Base-by-base conservation (phyloP, 1,140 invertebrate species). In the Tribolium castaneum region DNA sequence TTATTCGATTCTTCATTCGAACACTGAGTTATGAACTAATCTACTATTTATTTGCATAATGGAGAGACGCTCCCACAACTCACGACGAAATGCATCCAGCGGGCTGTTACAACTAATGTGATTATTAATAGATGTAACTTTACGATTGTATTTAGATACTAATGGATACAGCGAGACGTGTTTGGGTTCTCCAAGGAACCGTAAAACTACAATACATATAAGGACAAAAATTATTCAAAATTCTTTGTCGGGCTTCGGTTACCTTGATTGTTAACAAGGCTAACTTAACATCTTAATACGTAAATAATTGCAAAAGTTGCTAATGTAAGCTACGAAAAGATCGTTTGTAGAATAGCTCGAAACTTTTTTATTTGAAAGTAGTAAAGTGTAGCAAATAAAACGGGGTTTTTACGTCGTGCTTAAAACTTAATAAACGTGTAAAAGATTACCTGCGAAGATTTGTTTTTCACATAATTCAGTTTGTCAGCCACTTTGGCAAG, bases 1-100 rank as follows among this genome's bases (percentile, higher is more conserved):
- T 59, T 59, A 59, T 59, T 59, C 54, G 54, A 59, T 59, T 59
- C 54, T 59, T 59, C 54, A 59, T 59, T 59, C 54, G 14, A 16
- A 22, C 54, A 25, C 1, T 59, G 54, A 59, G 54, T 59, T 59
- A 59, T 59, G 54, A 59, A 59, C 54, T 59, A 25, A 59, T 22
- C 25, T 22, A 59, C 54, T 59, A 19, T 59, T 59, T 59, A 59
- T 59, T 59, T 59, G 19, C 54, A 59, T 59, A 22, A 59, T n/a
- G 54, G 9, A 9, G 14, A 25, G 19, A 45, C 12, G 19, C 14
- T 0, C 9, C 54, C 10, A n/a, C 10, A 22, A 14, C 54, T 19
- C 16, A 22, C 16, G 13, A 25, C n/a, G 39, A 59, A 59, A 59
- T 25, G 19, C 54, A 59, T 59, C n/a, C 1, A 9, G 7, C 7